Conservation (phyloP, 2,888 invertebrate genomes). For the Agonum fuliginosum region DNA sequence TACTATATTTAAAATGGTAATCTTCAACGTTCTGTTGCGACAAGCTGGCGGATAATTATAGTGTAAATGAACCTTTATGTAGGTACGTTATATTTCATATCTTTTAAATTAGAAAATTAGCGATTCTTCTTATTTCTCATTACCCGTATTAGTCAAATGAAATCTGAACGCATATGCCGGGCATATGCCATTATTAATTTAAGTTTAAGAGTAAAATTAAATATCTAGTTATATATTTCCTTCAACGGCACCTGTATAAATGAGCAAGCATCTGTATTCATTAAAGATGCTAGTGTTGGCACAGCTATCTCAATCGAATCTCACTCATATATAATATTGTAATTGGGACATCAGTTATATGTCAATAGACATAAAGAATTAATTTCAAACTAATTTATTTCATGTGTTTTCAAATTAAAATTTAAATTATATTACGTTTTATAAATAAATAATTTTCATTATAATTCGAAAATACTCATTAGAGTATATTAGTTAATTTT, state of each 20-base stretch:
- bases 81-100: too few species aligned
- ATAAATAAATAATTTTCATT: slow-evolving; percentile 5
- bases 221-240: neutral
- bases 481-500: slow-evolving; percentile 1
- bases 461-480: neutral
- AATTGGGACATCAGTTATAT: slow-evolving; percentile 43
- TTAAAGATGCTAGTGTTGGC: slow-evolving; percentile 24
- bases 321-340: neutral
- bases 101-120: too few species aligned
- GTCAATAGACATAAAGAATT: slow-evolving; percentile 15
- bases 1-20: too few species aligned
- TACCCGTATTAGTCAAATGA: neutral
- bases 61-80: too few species aligned
- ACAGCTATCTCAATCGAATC: slow-evolving; percentile 1
- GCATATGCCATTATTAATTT: too few species aligned
- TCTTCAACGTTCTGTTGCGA: too few species aligned
- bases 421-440: slow-evolving; percentile 29
- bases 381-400: slow-evolving; percentile 33
- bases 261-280: slow-evolving; percentile 1
- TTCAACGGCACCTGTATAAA: neutral
- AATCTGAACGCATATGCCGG: too few species aligned
- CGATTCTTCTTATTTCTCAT: neutral
- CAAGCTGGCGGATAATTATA: too few species aligned
- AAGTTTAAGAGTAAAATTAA: neutral
- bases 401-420: slow-evolving; percentile 30